A percentile compares a stretch with the other conserved stretches of the same genome.
These are phyloP conservation scores for Ceyx cyanopectus DNA, from an alignment of 2,113 vertebrate genomes.

Conservation along the genomic window DNA sequence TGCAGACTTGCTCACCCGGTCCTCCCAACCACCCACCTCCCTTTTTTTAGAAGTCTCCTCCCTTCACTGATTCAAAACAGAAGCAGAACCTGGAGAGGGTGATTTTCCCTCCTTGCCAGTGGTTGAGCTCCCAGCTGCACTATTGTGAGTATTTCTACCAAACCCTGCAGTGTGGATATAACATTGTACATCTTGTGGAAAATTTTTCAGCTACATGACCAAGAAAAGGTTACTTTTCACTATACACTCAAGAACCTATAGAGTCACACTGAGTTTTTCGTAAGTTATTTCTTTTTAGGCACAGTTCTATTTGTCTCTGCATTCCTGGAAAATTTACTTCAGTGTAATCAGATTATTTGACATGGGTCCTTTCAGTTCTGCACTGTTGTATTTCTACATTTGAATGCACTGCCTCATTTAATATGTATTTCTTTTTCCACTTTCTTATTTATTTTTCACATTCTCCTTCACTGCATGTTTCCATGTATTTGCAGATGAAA, in stretches of 20 bases:
- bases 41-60: neutral
- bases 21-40: neutral
- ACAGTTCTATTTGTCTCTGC: neutral
- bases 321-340: constrained; percentile 15
- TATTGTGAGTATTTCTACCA: neutral
- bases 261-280: neutral
- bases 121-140: neutral
- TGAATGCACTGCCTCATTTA: neutral
- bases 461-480: neutral
- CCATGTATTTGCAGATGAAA: constrained; percentile 1
- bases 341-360: neutral
- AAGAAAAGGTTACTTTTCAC: neutral
- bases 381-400: neutral
- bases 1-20: fast-evolving
- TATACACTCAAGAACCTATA: neutral
- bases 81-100: neutral
- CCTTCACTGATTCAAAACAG: neutral
- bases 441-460: constrained; percentile 14
- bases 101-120: fast-evolving
- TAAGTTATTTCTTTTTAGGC: neutral
- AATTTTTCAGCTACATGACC: neutral
- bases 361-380: neutral
- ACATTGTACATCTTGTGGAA: neutral
- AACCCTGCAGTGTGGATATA: neutral
- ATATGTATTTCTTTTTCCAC: neutral